Conservation (phyloP, 2,113 vertebrate genomes). For the Scatophagus argus region DNA sequence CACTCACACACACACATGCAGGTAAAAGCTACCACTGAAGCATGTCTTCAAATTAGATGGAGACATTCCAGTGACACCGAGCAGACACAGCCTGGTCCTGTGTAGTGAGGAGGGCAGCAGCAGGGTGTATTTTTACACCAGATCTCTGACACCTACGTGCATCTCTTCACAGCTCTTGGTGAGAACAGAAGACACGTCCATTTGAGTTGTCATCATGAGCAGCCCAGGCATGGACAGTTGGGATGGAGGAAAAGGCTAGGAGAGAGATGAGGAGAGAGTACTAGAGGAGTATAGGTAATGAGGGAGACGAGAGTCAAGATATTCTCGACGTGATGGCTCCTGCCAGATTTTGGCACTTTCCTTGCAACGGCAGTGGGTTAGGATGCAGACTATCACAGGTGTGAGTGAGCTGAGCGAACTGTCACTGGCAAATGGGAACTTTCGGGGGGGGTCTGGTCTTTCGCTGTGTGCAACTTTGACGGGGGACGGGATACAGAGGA, state of each 20-base stretch:
- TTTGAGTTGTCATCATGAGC: conserved; percentile 73
- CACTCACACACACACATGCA: conserved; percentile 7
- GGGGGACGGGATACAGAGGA: conserved; percentile 22
- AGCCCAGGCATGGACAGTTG: conserved; percentile 65
- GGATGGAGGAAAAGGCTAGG: conserved; percentile 48
- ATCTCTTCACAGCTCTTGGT: conserved; percentile 77
- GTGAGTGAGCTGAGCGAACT: conserved; percentile 43
- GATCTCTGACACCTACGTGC: conserved; percentile 75
- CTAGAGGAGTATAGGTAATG: conserved; percentile 65
- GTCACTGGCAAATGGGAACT: conserved; percentile 47
- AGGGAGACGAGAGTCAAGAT: conserved; percentile 63
- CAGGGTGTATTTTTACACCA: conserved; percentile 75
- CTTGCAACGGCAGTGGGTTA: conserved; percentile 40
- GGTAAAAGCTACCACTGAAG: conserved; percentile 43
- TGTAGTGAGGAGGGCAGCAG: conserved; percentile 56
- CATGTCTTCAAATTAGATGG: conserved; percentile 60
- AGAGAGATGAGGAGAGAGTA: conserved; percentile 44
- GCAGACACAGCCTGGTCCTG: conserved; percentile 50
- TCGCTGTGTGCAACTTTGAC: conserved; percentile 42
- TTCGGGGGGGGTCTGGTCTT: conserved; percentile 51
- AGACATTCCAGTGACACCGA: conserved; percentile 59
- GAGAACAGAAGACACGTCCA: conserved; percentile 77
- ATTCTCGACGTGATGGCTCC: conserved; percentile 41
- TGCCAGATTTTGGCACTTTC: conserved; percentile 45
- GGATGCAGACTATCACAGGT: conserved; percentile 42